Evolutionary conservation across 2,888 invertebrate genomes (phyloP), one percentile per base, ranked within the genome.

Genomic region (Laspeyria flexula): DNA sequence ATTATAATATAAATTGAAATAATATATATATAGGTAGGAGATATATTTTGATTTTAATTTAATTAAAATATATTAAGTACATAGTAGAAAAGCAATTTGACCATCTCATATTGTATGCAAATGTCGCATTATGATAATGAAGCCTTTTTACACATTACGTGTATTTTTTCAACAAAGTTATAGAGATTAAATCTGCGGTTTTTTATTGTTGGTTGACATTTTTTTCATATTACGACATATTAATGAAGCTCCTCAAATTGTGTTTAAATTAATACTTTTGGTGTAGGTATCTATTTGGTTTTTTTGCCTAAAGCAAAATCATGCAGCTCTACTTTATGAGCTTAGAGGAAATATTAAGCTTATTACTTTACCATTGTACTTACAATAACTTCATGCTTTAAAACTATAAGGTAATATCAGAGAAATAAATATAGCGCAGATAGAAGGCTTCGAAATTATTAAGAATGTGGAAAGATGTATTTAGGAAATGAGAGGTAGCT

Each of bases 401-500:
- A 35, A 47, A 60, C 47, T 51, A 57, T 50, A 57, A 51, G 55
- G 57, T 41, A 62, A 56, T 50, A 60, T 67, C 42, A 55, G 47
- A 60, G 50, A 63, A 38, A 51, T 47, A 60, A 61, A 63, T 58
- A 55, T 64, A 66, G 69, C 71, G 60, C 66, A 57, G 60, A 66
- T 51, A 46, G 60, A 60, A 63, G 61, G 51, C 61, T 54, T 52
- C 55, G 58, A 58, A 55, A 61, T 50, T 38, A 58, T 63, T 55
- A 50, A 60, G 53, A 71, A 62, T 61, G 62, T 66, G 49, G 63
- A 66, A 67, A 64, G 37, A 60, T 66, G 60, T 69, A 48, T 44
- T 58, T 48, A 69, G 64, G 66, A 65, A 65, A 69, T 42, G 65
- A 65, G 70, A 73, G 60, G 63, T 63, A 88, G 88, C 88, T 81